Evolutionary conservation across 2,888 invertebrate species (phyloP).

Genomic region (Lasius platythorax): DNA sequence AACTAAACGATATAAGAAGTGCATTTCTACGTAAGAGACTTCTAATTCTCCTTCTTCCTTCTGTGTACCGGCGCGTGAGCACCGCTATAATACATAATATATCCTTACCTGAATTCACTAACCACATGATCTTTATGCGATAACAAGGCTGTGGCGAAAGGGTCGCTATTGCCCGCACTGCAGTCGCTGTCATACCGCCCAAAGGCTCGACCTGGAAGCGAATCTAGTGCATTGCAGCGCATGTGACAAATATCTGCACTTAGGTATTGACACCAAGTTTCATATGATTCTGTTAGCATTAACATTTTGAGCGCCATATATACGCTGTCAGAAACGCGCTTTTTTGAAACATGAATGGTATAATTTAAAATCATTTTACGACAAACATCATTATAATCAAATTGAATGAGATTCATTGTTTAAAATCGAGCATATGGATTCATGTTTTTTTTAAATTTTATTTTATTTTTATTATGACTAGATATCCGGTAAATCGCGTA

Average conservation of each 20-base stretch:
- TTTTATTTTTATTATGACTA: not conserved
- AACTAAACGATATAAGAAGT: constrained; percentile 5
- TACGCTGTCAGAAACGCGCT: not conserved
- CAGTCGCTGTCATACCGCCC: constrained; percentile 90
- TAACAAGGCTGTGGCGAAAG: constrained; percentile 90
- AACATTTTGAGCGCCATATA: constrained; percentile 25
- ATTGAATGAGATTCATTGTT: not conserved
- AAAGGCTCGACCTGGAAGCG: constrained; percentile 89
- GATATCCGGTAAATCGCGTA: not conserved
- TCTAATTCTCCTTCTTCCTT: not conserved
- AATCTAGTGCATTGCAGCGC: constrained; percentile 86
- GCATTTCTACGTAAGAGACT: not conserved
- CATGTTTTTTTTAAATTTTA: not conserved
- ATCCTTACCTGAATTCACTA: constrained; percentile 75
- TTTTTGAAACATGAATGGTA: not conserved
- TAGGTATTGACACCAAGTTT: constrained; percentile 85
- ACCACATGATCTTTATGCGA: constrained; percentile 80
- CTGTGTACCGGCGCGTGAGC: constrained; percentile 3
- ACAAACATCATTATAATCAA: not conserved
- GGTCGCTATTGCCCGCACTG: constrained; percentile 91
- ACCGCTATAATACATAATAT: constrained; percentile 42
- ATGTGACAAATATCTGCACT: constrained; percentile 87
- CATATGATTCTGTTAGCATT: constrained; percentile 75
- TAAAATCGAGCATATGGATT: not conserved
- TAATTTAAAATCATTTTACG: not conserved